These are phyloP conservation scores for Melanotaenia boesemani DNA, from an alignment of 2,797 vertebrate genomes.

Conservation along the genomic window DNA sequence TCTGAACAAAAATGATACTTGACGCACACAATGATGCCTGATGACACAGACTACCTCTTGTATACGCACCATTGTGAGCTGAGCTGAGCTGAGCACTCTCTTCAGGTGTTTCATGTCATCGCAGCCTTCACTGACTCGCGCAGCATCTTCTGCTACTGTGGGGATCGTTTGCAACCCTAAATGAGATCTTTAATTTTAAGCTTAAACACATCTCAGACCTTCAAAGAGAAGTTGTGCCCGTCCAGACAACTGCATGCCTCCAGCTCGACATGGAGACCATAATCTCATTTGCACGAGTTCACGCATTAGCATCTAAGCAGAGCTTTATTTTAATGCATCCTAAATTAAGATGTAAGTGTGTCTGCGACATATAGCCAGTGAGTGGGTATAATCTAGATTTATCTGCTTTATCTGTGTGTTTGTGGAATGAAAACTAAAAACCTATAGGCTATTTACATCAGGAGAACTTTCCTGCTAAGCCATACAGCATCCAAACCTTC, in stretches of 20 bases:
- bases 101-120: slow-evolving; percentile 37
- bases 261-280: slow-evolving; percentile 31
- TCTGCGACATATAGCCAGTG: slow-evolving; percentile 1
- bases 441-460: too few relatives aligned
- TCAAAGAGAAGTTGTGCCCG: slow-evolving; percentile 42
- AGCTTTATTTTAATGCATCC: slow-evolving; percentile 45
- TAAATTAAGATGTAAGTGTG: slow-evolving; percentile 31
- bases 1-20: slow-evolving; percentile 23
- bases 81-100: slow-evolving; percentile 42
- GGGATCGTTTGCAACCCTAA: slow-evolving; percentile 38
- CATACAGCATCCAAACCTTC: too few relatives aligned
- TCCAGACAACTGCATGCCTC: slow-evolving; percentile 59
- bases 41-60: slow-evolving; percentile 20
- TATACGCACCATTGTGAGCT: slow-evolving; percentile 25
- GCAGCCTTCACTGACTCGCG: slow-evolving; percentile 29
- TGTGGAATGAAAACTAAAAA: too few relatives aligned
- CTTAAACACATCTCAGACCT: slow-evolving; percentile 51
- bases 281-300: slow-evolving; percentile 54
- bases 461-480: too few relatives aligned
- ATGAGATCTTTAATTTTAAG: slow-evolving; percentile 50
- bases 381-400: background rate
- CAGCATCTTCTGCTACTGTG: slow-evolving; percentile 26
- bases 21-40: slow-evolving; percentile 3
- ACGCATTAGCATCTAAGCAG: slow-evolving; percentile 41
- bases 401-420: background rate